These are phyloP conservation scores for sheep (Ovis aries) DNA, from an alignment of 2,113 vertebrate species.

Conservation along the genomic window ARS-UI_Ramb_v3.0 NC_056054.1:24278001-24278500, in stretches of 20 bases:
- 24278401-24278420: background rate
- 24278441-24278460: background rate
- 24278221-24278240: slow-evolving; percentile 97
- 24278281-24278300: slow-evolving; percentile 30
- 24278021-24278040: background rate
- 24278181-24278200: slow-evolving; percentile 99
- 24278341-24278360: background rate
- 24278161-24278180: slow-evolving; percentile 95
- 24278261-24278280: slow-evolving; percentile 96
- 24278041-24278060: background rate
- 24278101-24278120: slow-evolving; percentile 12
- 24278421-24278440: background rate
- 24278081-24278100: background rate
- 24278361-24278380: background rate
- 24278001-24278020: background rate
- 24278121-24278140: background rate
- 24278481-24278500: background rate
- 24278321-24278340: background rate
- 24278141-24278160: slow-evolving; percentile 88
- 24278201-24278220: slow-evolving; percentile 97
- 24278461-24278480: background rate
- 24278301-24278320: background rate
- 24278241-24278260: slow-evolving; percentile 96
- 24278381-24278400: background rate
- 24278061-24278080: background rate